Percentiles rank a stretch among this genome's conserved stretches.
phyloP scores from a whole-genome alignment of 2,113 vertebrate genomes.

The Dryoscopus gambensis region DNA sequence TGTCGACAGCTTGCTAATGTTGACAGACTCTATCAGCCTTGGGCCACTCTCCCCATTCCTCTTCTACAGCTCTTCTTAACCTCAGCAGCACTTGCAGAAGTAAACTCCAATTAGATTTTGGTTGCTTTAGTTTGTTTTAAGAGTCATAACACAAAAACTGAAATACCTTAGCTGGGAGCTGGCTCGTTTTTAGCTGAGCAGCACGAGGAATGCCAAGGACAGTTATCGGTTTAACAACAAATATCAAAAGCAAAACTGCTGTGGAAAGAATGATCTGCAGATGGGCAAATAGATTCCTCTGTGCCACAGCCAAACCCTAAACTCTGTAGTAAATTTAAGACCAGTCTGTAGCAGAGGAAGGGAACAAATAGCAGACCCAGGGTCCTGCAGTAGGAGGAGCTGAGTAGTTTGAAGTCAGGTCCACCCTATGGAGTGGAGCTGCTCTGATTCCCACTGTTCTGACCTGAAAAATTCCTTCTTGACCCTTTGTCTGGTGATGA shows the following conservation, averaged over 20 bases:
- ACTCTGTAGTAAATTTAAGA: background rate
- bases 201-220: background rate
- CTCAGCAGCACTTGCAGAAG: slow-evolving; percentile 3
- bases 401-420: background rate
- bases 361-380: background rate
- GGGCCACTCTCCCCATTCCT: slow-evolving; percentile 30
- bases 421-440: fast-evolving
- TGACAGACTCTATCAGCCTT: slow-evolving; percentile 46
- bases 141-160: background rate
- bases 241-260: background rate
- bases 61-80: slow-evolving; percentile 14
- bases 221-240: background rate
- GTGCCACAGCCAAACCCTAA: slow-evolving; percentile 9
- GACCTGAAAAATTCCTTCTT: background rate
- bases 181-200: background rate
- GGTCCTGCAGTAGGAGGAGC: background rate
- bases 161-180: background rate
- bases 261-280: slow-evolving; percentile 18
- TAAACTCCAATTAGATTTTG: background rate
- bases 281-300: slow-evolving; percentile 34
- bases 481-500: background rate
- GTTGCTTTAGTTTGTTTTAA: background rate
- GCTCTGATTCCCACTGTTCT: background rate
- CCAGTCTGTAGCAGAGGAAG: background rate
- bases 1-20: slow-evolving; percentile 66